Base-by-base conservation (phyloP, 1,140 invertebrate species). In the Portunus trituberculatus region DNA sequence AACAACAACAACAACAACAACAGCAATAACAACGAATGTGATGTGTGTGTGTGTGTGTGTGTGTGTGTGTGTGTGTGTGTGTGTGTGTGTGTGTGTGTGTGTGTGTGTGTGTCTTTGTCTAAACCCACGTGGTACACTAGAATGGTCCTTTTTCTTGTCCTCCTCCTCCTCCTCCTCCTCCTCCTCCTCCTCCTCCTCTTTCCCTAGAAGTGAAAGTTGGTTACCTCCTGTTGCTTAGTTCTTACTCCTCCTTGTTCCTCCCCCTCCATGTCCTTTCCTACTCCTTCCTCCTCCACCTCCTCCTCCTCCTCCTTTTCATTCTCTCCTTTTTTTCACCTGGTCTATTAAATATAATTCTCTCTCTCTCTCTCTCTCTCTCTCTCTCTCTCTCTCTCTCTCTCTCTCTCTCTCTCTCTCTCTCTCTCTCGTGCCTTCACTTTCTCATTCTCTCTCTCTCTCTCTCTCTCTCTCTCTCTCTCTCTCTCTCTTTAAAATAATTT, bases 1-100 rank as follows among this genome's bases (percentile, higher is more conserved):
- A 20, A 59, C 1, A 20, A 59, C 3, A 59, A 59, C 12, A 59
- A 59, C 3, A 59, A 20, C n/a, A 59, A 59, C 10, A 59, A 59
- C 52, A 16, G 8, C 20, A 16, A 59, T 10, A 59, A 16, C 3
- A 59, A 76, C 3, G 67, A 1, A 0, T 76, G 67, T 76, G 67
- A 25, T 76, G 67, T 76, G 67, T 76, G 67, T n/a, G 67, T 76
- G 67, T 76, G 67, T 76, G 67, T 76, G 67, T 76, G 67, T 76
- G 67, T 76, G 67, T 76, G 67, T 76, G 67, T 76, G 67, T 76
- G 67, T 76, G 67, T 76, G 67, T 76, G 67, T 76, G 67, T 76
- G 67, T 76, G 67, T 76, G 67, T 76, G 67, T 76, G 67, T 76
- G 67, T 76, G 67, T 76, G 67, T 76, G 67, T 76, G 67, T 76